Conservation (phyloP, 2,113 vertebrate species). For the Cacatua alba region DNA sequence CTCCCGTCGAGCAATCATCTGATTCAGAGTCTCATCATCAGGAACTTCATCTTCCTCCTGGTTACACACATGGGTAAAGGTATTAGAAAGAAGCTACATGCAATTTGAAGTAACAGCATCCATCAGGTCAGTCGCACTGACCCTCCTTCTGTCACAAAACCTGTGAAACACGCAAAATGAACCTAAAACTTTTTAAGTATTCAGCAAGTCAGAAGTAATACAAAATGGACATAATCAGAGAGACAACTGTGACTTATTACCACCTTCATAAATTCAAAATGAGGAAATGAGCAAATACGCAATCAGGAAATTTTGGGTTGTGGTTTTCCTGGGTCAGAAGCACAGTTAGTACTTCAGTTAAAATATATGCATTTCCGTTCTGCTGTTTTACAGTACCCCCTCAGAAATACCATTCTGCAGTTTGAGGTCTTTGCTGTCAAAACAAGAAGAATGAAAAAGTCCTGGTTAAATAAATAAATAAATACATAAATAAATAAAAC, state of each 20-base stretch:
- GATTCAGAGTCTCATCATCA: constrained; percentile 91
- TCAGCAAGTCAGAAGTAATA: neutral
- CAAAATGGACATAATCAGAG: neutral
- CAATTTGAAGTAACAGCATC: neutral
- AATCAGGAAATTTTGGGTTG: constrained; percentile 13
- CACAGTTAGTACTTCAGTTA: neutral
- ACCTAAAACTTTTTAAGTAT: neutral
- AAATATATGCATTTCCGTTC: neutral
- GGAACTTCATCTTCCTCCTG: constrained; percentile 93
- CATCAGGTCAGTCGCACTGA: neutral
- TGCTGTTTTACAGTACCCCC: neutral
- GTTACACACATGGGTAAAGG: neutral
- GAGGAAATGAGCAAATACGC: constrained; percentile 19
- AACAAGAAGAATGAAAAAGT: neutral
- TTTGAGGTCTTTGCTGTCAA: neutral
- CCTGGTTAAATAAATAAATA: neutral
- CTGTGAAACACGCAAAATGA: neutral
- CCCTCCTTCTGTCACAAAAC: neutral
- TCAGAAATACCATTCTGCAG: neutral
- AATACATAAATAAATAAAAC: neutral
- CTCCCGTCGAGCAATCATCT: constrained; percentile 90
- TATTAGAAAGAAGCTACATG: neutral
- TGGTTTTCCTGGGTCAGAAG: constrained; percentile 37
- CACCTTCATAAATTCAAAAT: neutral
- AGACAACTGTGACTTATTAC: neutral